These are phyloP conservation scores for Anguilla obscura DNA, from an alignment of 2,797 vertebrate genomes.

Conservation along the genomic window DNA sequence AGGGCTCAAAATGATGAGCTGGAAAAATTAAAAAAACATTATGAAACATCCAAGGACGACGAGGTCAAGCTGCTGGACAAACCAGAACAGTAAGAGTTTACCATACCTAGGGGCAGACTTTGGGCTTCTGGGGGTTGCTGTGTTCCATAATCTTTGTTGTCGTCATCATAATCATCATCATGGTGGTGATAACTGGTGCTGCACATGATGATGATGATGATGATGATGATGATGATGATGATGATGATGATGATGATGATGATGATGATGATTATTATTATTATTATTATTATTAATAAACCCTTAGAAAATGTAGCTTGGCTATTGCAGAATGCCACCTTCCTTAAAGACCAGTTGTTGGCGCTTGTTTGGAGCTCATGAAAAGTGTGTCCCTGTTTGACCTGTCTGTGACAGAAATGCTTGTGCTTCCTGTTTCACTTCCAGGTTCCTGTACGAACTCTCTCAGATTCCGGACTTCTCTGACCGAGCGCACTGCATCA, in stretches of 20 bases:
- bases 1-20: constrained; percentile 91
- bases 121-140: neutral
- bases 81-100: constrained; percentile 88
- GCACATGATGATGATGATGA: too few relatives aligned
- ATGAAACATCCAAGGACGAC: constrained; percentile 83
- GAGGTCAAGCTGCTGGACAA: constrained; percentile 92
- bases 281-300: too few relatives aligned
- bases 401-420: neutral
- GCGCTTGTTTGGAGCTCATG: neutral
- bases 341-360: constrained; percentile 29
- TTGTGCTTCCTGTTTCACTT: neutral
- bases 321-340: neutral
- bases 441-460: constrained; percentile 92
- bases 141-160: neutral
- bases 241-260: too few relatives aligned
- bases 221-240: too few relatives aligned
- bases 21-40: constrained; percentile 85
- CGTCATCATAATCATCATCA: too few relatives aligned
- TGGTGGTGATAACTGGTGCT: too few relatives aligned
- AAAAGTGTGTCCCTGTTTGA: neutral
- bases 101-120: neutral
- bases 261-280: too few relatives aligned
- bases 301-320: neutral
- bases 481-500: constrained; percentile 86
- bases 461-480: constrained; percentile 92